Conservation (phyloP, 2,888 invertebrate genomes). For the Eucriotettix oculatus region DNA sequence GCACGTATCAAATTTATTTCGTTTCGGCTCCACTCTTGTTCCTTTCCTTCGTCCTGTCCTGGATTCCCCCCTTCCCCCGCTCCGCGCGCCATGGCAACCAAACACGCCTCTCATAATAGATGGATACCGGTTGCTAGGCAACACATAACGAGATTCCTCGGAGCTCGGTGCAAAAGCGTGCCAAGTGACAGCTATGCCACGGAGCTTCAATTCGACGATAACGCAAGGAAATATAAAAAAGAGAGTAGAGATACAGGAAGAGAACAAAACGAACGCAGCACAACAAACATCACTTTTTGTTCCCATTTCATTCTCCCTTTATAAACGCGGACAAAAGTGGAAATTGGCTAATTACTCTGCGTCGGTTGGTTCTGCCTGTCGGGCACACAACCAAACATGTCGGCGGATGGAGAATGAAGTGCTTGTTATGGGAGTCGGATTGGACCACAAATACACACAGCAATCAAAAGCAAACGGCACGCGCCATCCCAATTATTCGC, state of each 20-base stretch:
- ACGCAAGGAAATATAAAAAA: not conserved
- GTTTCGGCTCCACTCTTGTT: not conserved
- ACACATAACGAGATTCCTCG: constrained; percentile 4
- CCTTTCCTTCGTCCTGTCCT: not conserved
- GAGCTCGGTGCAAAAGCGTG: not conserved
- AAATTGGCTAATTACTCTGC: not conserved
- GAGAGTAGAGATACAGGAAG: not conserved
- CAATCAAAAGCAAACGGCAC: no score
- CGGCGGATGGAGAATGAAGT: no score
- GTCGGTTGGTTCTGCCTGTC: not conserved
- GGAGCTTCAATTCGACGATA: not conserved
- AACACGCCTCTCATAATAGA: not conserved
- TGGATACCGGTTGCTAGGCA: constrained; percentile 9
- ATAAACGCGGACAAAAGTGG: not conserved
- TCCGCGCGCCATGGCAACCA: not conserved
- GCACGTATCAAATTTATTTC: not conserved
- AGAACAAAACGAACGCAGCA: not conserved
- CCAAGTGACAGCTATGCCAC: constrained; percentile 1
- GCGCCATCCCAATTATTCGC: no score
- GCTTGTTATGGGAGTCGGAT: no score
- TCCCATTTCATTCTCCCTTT: not conserved
- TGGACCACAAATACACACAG: no score
- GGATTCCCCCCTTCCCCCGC: not conserved
- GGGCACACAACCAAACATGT: no score
- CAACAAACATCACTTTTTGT: not conserved